Percentiles rank a stretch among this genome's conserved stretches.
These are phyloP conservation scores for Illadopsis cleaveri DNA, from an alignment of 2,113 vertebrate genomes.

Conservation along the genomic window DNA sequence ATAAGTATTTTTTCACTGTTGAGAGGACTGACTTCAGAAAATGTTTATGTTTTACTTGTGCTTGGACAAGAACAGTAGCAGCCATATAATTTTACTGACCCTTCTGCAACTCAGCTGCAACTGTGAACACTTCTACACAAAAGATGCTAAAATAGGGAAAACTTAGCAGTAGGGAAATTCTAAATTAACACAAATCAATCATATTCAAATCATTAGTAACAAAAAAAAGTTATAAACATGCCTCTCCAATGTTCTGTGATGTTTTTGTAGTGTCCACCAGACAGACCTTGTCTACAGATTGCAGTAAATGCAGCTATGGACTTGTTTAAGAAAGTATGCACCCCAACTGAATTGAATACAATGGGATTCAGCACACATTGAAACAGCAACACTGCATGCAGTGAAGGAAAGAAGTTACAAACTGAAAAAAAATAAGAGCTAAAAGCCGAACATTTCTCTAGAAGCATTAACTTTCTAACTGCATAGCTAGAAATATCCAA, in stretches of 20 bases:
- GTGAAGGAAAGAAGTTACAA: not conserved
- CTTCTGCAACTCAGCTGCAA: not conserved
- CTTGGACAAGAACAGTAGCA: not conserved
- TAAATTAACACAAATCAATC: not conserved
- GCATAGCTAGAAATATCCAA: not conserved
- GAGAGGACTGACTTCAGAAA: not conserved
- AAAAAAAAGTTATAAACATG: not conserved
- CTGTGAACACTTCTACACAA: not conserved
- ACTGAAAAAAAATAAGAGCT: not conserved
- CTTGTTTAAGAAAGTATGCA: not conserved
- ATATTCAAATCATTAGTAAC: not conserved
- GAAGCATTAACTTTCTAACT: not conserved
- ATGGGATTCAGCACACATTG: not conserved
- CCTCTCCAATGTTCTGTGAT: not conserved
- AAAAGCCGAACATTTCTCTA: not conserved
- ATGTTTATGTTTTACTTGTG: not conserved
- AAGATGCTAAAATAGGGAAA: not conserved
- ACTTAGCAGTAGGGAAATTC: not conserved
- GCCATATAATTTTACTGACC: not conserved
- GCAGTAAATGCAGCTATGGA: not conserved
- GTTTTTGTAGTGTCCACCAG: not conserved
- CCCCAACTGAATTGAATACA: not conserved
- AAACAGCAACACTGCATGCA: not conserved
- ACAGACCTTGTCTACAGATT: not conserved
- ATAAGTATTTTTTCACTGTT: not conserved